A percentile compares a stretch with the other conserved stretches of the same genome.
These are phyloP conservation scores for Edolisoma coerulescens DNA, from an alignment of 2,113 vertebrate genomes.

Conservation along the genomic window DNA sequence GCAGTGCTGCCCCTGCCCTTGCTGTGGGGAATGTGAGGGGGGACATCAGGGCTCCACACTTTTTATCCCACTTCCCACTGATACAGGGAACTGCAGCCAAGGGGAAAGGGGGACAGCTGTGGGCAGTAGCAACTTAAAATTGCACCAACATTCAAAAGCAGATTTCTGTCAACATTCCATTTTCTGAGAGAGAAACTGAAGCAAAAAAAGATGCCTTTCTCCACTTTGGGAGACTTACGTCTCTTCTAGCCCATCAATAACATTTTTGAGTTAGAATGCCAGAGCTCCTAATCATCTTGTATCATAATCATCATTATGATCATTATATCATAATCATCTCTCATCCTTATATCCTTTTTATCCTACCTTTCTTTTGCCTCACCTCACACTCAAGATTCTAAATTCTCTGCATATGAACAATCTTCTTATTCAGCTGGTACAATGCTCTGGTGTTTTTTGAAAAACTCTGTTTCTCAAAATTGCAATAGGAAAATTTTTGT, in stretches of 20 bases:
- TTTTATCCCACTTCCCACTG: not conserved
- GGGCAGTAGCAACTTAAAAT: not conserved
- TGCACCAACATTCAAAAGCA: not conserved
- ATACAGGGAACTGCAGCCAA: not conserved
- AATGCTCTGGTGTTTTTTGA: not conserved
- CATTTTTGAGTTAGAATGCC: not conserved
- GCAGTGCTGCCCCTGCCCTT: fast-evolving
- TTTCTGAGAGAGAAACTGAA: not conserved
- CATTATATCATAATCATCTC: not conserved
- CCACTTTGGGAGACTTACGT: not conserved
- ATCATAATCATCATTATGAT: not conserved
- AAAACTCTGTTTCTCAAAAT: not conserved
- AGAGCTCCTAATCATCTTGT: not conserved
- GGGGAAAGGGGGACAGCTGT: not conserved
- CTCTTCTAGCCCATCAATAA: not conserved
- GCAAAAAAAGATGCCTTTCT: not conserved
- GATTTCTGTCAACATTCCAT: not conserved
- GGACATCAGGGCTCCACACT: not conserved
- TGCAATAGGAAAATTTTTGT: not conserved
- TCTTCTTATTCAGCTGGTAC: not conserved
- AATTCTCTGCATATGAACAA: not conserved
- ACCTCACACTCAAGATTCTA: not conserved
- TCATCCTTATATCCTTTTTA: not conserved
- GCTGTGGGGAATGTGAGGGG: not conserved
- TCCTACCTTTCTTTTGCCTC: not conserved